Evolutionary conservation across 2,888 invertebrate species (phyloP).

Genomic region (Agriopis aurantiaria): DNA sequence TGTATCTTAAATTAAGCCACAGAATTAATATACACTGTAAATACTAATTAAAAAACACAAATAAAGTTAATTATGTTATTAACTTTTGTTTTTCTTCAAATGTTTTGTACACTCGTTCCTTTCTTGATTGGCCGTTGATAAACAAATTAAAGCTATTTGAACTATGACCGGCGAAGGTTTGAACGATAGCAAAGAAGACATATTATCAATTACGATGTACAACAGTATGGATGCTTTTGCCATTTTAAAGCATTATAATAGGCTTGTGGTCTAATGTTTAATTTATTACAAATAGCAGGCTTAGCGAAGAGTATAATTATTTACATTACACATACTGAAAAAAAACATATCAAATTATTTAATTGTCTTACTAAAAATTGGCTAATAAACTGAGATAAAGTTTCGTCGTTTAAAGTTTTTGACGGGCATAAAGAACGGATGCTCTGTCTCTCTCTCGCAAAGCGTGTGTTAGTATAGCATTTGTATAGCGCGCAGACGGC

Average conservation of each 20-base stretch:
- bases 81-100: slow-evolving; percentile 17
- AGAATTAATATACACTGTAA: slow-evolving; percentile 5
- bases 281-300: too few species aligned
- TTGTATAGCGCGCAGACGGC: too few species aligned
- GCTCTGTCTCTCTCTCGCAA: too few species aligned
- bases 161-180: slow-evolving; percentile 51
- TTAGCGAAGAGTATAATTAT: too few species aligned
- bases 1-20: slow-evolving; percentile 3
- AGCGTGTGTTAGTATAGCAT: too few species aligned
- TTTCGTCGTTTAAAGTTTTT: too few species aligned
- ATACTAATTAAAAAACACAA: slow-evolving; percentile 7
- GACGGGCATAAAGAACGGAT: too few species aligned
- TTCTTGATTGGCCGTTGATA: slow-evolving; percentile 43
- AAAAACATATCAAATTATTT: too few species aligned
- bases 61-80: slow-evolving; percentile 9
- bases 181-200: slow-evolving; percentile 35
- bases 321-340: too few species aligned
- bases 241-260: neutral
- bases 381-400: too few species aligned
- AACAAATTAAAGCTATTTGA: slow-evolving; percentile 53
- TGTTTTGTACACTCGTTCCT: neutral
- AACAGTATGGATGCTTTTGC: slow-evolving; percentile 12
- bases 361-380: too few species aligned
- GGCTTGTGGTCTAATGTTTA: too few species aligned
- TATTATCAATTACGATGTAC: slow-evolving; percentile 33